phyloP scores from a whole-genome alignment of 2,797 vertebrate genomes.

The Schizothorax lantsangensis region DNA sequence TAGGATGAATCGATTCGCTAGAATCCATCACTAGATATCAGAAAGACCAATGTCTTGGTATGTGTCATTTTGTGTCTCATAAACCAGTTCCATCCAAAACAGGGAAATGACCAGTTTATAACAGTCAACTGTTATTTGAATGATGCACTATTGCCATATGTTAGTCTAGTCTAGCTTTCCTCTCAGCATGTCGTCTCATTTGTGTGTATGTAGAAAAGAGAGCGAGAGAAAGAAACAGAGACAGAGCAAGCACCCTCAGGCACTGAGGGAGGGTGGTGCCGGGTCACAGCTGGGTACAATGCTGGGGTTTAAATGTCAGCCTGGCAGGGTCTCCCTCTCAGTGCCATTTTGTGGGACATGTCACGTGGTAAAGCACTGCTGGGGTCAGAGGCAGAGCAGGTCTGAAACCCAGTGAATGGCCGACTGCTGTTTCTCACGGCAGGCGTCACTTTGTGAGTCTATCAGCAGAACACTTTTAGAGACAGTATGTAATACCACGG shows the following conservation, averaged over 20 bases:
- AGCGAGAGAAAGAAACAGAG: conserved; percentile 36
- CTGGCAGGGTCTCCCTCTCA: conserved; percentile 67
- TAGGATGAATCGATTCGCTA: neutral
- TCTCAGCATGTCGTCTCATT: neutral
- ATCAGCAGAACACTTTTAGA: conserved; percentile 28
- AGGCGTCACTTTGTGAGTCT: conserved; percentile 39
- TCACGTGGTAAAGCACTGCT: conserved; percentile 38
- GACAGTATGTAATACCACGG: conserved; percentile 3
- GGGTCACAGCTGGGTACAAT: conserved; percentile 78
- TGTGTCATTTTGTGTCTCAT: neutral
- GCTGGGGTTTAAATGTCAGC: conserved; percentile 82
- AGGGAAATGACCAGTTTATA: neutral
- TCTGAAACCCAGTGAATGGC: conserved; percentile 13
- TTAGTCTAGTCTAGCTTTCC: conserved; percentile 27
- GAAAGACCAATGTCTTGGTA: neutral
- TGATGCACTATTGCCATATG: neutral
- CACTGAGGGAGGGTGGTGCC: conserved; percentile 39
- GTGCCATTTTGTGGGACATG: conserved; percentile 72
- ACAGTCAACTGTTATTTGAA: conserved; percentile 17
- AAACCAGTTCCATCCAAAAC: neutral
- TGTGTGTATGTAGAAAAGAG: conserved; percentile 46
- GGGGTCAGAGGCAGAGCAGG: conserved; percentile 35
- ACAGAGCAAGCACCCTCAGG: conserved; percentile 51
- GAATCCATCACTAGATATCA: neutral
- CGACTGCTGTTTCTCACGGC: conserved; percentile 38